Evolutionary conservation across 1,140 invertebrate genomes (phyloP), one percentile per base, ranked within the genome.

Genomic region (Magallana angulata): DNA sequence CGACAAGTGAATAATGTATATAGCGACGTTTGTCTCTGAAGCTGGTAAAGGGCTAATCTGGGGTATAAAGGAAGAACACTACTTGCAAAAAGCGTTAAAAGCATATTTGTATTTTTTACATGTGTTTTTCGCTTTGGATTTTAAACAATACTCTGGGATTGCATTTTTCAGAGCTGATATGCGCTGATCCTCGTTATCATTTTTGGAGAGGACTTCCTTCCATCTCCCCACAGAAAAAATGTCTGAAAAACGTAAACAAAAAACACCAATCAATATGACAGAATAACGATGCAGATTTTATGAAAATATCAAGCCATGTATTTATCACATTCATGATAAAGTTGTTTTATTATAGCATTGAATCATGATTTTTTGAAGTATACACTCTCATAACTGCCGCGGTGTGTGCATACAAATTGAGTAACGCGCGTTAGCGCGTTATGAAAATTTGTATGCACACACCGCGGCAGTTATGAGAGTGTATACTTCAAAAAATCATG

Each of bases 221-320:
- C 80, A 87, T 82, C 85, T 82, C 14, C 85, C 80, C 8, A 56
- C 59, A n/a, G 58, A 82, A 24, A 87, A 87, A 11, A 86, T 36
- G 68, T 57, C 85, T 81, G 85, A 57, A 86, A 86, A 86, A 86
- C 56, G 85, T 86, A 30, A 60, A 80, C 12, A 18, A 80, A 80
- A 80, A 80, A 80, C 30, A 80, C 16, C 16, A 16, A 18, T 36
- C 36, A 30, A 80, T 30, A 12, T n/a, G 11, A 80, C 30, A 18
- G 16, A 80, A 80, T 12, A 60, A 84, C 14, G 12, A 7, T 14
- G 57, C 18, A 82, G 16, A 12, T 36, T 36, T 36, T 36, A 36
- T 36, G 4, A 36, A 36, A 36, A 36, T 36, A 36, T 36, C 36
- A 36, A 36, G 36, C 36, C 36, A 36, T 36, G 36, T 36, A 36